Percentiles rank a stretch among this genome's conserved stretches.
Evolutionary conservation across 2,113 vertebrate genomes (phyloP).

Genomic region (Sylvietta virens): DNA sequence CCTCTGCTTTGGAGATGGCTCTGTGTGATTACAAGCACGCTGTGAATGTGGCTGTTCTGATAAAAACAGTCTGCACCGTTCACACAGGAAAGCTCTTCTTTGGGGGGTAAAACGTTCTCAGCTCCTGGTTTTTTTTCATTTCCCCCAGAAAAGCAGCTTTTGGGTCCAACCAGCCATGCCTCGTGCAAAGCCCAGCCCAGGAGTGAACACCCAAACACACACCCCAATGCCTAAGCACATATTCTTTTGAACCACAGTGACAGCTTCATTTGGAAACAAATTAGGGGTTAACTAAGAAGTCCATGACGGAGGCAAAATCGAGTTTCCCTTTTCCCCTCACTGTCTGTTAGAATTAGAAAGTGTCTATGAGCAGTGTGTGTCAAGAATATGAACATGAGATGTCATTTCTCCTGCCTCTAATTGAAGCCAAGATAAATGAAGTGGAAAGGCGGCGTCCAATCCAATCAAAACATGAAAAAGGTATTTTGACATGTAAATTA

Average conservation of each 20-base stretch:
- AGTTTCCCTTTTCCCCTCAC: conserved; percentile 75
- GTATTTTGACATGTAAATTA: conserved; percentile 86
- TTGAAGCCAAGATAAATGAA: conserved; percentile 82
- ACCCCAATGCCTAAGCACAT: conserved; percentile 5
- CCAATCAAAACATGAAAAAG: conserved; percentile 83
- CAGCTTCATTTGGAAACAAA: conserved; percentile 79
- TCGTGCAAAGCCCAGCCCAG: neutral
- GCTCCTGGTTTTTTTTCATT: neutral
- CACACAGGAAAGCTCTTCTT: neutral
- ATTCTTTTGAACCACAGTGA: conserved; percentile 70
- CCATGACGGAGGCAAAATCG: conserved; percentile 66
- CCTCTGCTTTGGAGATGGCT: conserved; percentile 27
- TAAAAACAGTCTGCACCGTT: neutral
- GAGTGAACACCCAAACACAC: neutral
- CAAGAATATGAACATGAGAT: conserved; percentile 72
- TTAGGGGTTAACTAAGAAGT: conserved; percentile 80
- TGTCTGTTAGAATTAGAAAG: conserved; percentile 79
- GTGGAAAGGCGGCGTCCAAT: conserved; percentile 81
- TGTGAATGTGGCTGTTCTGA: neutral
- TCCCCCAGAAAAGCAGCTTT: neutral
- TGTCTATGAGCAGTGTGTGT: conserved; percentile 70
- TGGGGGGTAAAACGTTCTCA: neutral
- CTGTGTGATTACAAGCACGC: neutral
- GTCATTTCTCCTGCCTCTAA: conserved; percentile 76
- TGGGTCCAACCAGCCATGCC: neutral